phyloP scores from a whole-genome alignment of 2,888 invertebrate genomes.

The Fragum whitleyi region DNA sequence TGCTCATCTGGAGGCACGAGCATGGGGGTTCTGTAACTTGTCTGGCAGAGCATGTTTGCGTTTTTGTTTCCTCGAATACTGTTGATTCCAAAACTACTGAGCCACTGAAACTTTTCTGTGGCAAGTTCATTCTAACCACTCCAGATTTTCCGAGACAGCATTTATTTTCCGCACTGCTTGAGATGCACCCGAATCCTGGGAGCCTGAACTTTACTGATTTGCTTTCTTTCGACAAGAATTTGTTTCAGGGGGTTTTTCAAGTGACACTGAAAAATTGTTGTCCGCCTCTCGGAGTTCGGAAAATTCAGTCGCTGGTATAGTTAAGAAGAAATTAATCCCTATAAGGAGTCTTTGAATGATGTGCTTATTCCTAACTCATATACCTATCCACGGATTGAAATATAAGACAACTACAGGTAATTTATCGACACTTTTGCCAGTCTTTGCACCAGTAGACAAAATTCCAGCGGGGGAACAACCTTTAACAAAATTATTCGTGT shows the following conservation, averaged over 20 bases:
- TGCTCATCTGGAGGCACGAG: constrained; percentile 42
- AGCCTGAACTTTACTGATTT: constrained; percentile 53
- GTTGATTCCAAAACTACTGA: constrained; percentile 32
- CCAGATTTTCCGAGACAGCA: constrained; percentile 50
- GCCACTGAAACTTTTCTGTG: constrained; percentile 40
- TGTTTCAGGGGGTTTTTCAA: constrained; percentile 49
- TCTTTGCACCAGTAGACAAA: constrained; percentile 17
- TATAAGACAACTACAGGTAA: constrained; percentile 32
- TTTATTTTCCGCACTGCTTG: constrained; percentile 32
- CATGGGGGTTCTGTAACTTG: constrained; percentile 48
- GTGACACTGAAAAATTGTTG: constrained; percentile 48
- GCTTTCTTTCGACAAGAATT: constrained; percentile 52
- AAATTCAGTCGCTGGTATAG: constrained; percentile 60
- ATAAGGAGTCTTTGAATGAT: constrained; percentile 45
- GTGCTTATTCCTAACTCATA: constrained; percentile 40
- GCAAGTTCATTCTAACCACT: constrained; percentile 56
- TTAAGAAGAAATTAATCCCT: constrained; percentile 49
- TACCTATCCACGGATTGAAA: constrained; percentile 22
- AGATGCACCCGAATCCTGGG: constrained; percentile 52
- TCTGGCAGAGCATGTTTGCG: too few relatives aligned
- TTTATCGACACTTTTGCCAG: constrained; percentile 30
- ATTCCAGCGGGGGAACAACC: constrained; percentile 26
- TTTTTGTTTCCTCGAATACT: constrained; percentile 42
- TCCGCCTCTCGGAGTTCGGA: constrained; percentile 47
- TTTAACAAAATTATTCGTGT: constrained; percentile 32